Base-by-base conservation (phyloP, 2,113 vertebrate species). In the Solea senegalensis region DNA sequence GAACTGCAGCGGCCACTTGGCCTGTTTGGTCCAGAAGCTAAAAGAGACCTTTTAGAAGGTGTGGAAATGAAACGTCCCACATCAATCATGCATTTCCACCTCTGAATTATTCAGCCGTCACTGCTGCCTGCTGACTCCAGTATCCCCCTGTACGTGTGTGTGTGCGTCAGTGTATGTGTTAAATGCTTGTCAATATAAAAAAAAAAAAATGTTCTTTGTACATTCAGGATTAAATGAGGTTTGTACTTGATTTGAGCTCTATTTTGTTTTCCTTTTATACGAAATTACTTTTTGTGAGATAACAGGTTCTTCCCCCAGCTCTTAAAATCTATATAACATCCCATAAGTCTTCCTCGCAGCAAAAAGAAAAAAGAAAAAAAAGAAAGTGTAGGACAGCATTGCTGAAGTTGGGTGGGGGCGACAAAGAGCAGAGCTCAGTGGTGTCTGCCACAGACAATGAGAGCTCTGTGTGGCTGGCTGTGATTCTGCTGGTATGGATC, bases 1-100 rank as follows among this genome's bases (percentile, higher is more conserved):
- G 91, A 94, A 91, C 86, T 89, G 85, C 76, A 78, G 87, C 90
- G 94, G 92, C 94, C 93, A 86, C 88, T 89, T 45, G 71, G 83
- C 69, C 78, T 82, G 80, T 78, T 88, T 65, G 71, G 73, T 74
- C 69, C 82, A 15, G 3, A 70, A 68, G 78, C 84, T 88, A 86
- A 93, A 91, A 91, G 85, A 80, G 80, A 86, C 83, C 86, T 86
- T 92, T 90, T 82, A 82, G 80, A 55, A 88, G 70, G 88, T 88
- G 86, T 91, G 90, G 90, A 93, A 93, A 93, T 88, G 89, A 88
- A 89, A 91, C 85, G 91, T 95, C 93, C 94, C 95, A 95, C 95
- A 96, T 96, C 95, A 97, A 95, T 95, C 92, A 94, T 88, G 93
- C 92, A 86, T 94, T 95, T 95, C 93, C 92, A 95, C 92, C 93